Base-by-base conservation (phyloP, 2,113 vertebrate species). In the Nicator chloris region DNA sequence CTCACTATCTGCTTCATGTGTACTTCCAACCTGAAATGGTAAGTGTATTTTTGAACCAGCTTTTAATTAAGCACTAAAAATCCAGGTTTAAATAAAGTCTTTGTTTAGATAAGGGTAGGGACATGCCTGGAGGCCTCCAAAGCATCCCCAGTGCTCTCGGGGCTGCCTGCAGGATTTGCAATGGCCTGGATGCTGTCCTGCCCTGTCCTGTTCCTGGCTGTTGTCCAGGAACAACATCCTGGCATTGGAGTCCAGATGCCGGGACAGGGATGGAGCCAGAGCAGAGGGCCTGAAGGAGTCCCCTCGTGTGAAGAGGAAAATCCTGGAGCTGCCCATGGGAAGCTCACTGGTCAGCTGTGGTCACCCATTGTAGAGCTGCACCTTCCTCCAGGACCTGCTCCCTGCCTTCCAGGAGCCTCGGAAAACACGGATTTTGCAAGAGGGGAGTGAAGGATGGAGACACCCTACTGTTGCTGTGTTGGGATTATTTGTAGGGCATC, bases 11-110 rank as follows among this genome's bases (percentile, higher is more conserved):
- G 47, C 60, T 73, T 73, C 42, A 8, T 47, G 68, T 89, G 73
- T 60, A 35, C 66, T 90, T 93, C 57, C 82, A 93, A 10, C 69
- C 70, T 44, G 6, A 86, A 94, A 77, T 3, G 33, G 47, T 79
- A 66, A 95, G 75, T 56, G 35, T 49, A 4, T 64, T 90, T 72
- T 82, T 90, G 56, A 96, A 81, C 13, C 20, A 42, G 40, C 56
- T 88, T 91, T 96, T 78, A 75, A 88, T 94, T 53, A 88, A 88
- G 64, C 72, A 60, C 40, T 86, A 30, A 70, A 94, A 86, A 75
- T 71, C 64, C 82, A 93, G 80, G 61, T 94, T 90, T 75, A 92
- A 92, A 57, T 53, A 26, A 54, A 1, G 0, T 65, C 63, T 75
- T 79, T 88, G 82, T 95, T 93, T 70, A 68, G 71, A 60, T 64